Evolutionary conservation across 1,140 invertebrate genomes (phyloP), one percentile per base, ranked within the genome.

Genomic region (Drosophila bifasciata): DNA sequence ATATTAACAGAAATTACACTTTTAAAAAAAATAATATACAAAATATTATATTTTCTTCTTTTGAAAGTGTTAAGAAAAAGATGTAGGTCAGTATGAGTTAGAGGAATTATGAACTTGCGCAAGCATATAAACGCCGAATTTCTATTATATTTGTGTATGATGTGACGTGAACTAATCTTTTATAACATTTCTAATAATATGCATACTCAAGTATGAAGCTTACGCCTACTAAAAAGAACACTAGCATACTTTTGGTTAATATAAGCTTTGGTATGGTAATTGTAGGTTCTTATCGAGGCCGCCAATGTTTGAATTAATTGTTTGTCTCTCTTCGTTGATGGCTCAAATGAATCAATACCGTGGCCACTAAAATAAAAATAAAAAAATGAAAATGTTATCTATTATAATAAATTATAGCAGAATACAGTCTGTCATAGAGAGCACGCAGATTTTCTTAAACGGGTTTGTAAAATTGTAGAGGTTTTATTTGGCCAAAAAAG

Each of bases 221-320:
- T 51, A 60, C 40, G 46, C 59, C 40, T 50, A 63, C 70, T 91
- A 91, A 56, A 19, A n/a, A 91, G 89, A 63, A 91, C 89, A 74
- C 56, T 89, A 7, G 89, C 79, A 93, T 94, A 94, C 92, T 93
- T 94, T 91, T 93, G 93, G 86, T 93, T 93, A 80, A 94, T 93
- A 67, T 93, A 92, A 71, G 93, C 93, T 86, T 94, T 94, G 76
- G 92, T 93, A 90, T 94, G 93, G 90, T 93, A 93, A 71, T 93
- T 93, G 62, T 94, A 93, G 89, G 93, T 93, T 57, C 92, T 92
- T 51, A 93, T 93, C 45, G 93, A 93, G 44, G 92, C 91, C 60
- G 93, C 93, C 76, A 94, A 92, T 78, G 93, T 92, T 60, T 91
- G 91, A 16, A 93, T 92, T 53, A 94, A 92, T 32, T 91, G 85